Evolutionary conservation across 2,888 invertebrate species (phyloP).

Genomic region (Resseliella maxima): DNA sequence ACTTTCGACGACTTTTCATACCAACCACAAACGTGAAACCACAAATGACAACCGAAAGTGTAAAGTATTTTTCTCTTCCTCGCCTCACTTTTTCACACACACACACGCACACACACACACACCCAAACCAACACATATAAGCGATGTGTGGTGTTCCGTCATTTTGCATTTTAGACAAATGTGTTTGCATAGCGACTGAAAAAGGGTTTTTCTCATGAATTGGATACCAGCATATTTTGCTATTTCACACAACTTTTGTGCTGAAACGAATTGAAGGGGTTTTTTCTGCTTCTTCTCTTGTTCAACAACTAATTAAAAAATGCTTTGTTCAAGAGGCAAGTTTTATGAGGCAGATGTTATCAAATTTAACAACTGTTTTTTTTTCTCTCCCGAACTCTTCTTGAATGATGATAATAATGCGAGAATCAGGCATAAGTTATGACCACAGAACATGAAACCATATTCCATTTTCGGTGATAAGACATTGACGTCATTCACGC

Average conservation of each 20-base stretch:
- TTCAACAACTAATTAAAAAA: slow-evolving; percentile 42
- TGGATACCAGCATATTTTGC: not conserved
- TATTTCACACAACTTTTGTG: not conserved
- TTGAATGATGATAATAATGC: not conserved
- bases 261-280: not conserved
- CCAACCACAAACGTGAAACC: slow-evolving; percentile 20
- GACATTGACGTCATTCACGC: not conserved
- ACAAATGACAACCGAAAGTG: not conserved
- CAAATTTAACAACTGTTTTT: not conserved
- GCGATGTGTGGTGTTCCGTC: not conserved
- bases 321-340: not conserved
- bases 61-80: not conserved
- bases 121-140: no score
- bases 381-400: not conserved
- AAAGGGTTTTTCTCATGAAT: not conserved
- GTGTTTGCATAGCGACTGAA: slow-evolving; percentile 2
- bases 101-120: no score
- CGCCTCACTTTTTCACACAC: not conserved
- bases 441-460: not conserved
- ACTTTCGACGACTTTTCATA: not conserved
- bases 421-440: not conserved
- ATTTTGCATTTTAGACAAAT: not conserved
- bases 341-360: not conserved
- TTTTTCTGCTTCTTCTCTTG: not conserved
- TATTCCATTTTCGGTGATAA: not conserved